Conservation (phyloP, 2,888 invertebrate genomes). For the Dicycla oo region DNA sequence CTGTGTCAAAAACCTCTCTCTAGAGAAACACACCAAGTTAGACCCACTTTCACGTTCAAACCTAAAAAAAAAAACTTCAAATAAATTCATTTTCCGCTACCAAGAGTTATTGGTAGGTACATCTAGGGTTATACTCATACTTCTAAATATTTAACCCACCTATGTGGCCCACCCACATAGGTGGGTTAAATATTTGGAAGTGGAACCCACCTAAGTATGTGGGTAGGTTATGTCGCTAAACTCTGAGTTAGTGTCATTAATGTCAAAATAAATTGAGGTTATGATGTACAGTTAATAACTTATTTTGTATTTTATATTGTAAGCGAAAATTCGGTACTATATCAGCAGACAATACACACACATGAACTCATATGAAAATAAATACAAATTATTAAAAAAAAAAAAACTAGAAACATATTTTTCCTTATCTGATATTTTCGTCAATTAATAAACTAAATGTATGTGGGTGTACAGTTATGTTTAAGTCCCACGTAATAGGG, state of each 20-base stretch:
- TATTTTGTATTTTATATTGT: not conserved
- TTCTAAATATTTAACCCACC: not conserved
- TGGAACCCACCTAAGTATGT: too few species aligned
- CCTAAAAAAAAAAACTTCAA: too few species aligned
- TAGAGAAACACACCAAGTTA: too few species aligned
- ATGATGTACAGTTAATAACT: not conserved
- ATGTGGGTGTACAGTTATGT: too few species aligned
- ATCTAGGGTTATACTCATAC: too few species aligned
- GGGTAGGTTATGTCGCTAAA: not conserved
- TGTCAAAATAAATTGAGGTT: not conserved
- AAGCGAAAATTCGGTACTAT: not conserved
- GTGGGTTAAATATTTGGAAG: too few species aligned
- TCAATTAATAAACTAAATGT: too few species aligned
- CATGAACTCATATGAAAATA: not conserved
- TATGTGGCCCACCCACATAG: too few species aligned
- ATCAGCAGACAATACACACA: not conserved
- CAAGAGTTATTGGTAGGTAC: not conserved
- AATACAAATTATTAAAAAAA: not conserved
- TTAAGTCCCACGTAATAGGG: too few species aligned
- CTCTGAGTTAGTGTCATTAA: not conserved
- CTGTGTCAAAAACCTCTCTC: too few species aligned
- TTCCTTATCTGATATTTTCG: too few species aligned
- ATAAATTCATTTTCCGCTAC: not conserved
- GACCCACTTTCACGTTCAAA: too few species aligned
- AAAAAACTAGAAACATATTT: not conserved